Base-by-base conservation (phyloP, 2,888 invertebrate species). In the Leptinotarsa tumamoca region DNA sequence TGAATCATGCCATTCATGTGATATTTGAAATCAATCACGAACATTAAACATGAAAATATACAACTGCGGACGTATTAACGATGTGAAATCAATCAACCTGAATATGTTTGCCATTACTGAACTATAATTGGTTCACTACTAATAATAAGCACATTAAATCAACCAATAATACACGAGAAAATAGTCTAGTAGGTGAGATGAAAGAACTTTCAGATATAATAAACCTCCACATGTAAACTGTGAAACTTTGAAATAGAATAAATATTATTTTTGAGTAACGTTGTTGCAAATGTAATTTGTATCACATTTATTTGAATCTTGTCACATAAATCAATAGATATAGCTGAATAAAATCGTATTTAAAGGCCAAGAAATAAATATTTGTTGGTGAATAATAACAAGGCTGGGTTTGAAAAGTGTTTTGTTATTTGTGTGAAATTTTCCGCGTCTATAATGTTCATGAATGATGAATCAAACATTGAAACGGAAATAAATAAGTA, bases 281-380 rank as follows among this genome's bases (percentile, higher is more conserved):
- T 79, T 81, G 79, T 81, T 79, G 74, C 79, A 78, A 78, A 77
- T 76, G 77, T 75, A 78, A 79, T 79, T 79, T 76, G 75, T 77
- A 67, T 68, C 76, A 76, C 74, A 82, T 82, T 82, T 82, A 82
- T 82, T 81, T 81, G 75, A 80, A 77, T 76, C 77, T 71, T 81
- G 82, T 82, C 81, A 82, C 80, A 81, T 82, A 82, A 82, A 82
- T 82, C 82, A 82, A 81, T 82, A 72, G 72, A 79, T 82, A 82
- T 74, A 76, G 79, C 77, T 79, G 76, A 77, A 81, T 81, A 79
- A 79, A 82, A 78, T 74, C 68, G 75, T 75, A 69, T 79, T 79
- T 79, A 79, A 75, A 80, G 77, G 68, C 76, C 54, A 27, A 50
- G 72, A 71, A 68, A 80, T 82, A 82, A 82, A 81, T 81, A 82